Base-by-base conservation (phyloP, 2,113 vertebrate genomes). In the Malaclemys terrapin region DNA sequence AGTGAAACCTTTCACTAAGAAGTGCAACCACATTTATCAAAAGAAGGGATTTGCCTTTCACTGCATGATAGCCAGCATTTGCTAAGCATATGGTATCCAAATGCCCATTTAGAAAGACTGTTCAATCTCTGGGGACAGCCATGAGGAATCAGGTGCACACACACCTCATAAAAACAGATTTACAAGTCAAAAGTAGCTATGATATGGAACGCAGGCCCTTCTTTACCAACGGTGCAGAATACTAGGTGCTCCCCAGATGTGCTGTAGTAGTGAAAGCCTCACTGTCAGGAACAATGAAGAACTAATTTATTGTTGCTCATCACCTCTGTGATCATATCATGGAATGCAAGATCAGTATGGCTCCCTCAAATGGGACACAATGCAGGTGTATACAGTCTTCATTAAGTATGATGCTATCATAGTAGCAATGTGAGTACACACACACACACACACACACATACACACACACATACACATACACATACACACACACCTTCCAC, bases 81-180 rank as follows among this genome's bases (percentile, higher is more conserved):
- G 75, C 82, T 50, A 89, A 80, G 91, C 96, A 96, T 96, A 49
- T 97, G 96, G 95, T 91, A 82, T 91, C 96, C 96, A 97, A 97
- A 97, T 95, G 95, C 94, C 96, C 49, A 0, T 69, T 84, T 94
- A 86, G 88, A 96, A 90, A 69, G 12, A 0, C 88, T 42, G 13
- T 38, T 81, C 13, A 2, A 45, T 91, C 86, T 97, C 88, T 84
- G 14, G 47, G 84, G 93, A 52, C 89, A 97, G 82, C 76, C 88
- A 5, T n/a, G 52, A 53, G 50, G 29, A 81, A 24, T 81, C 83
- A 50, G 57, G 82, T 69, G 92, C 19, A 27, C 93, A 96, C 95
- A 85, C 93, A 96, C 95, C 92, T 94, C 96, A 94, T 97, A 97
- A 97, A 97, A 97, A 83, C 86, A 96, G 93, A 95, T 97, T 97